Evolutionary conservation across 2,797 vertebrate genomes (phyloP).

Genomic region (Aratinga solstitialis): DNA sequence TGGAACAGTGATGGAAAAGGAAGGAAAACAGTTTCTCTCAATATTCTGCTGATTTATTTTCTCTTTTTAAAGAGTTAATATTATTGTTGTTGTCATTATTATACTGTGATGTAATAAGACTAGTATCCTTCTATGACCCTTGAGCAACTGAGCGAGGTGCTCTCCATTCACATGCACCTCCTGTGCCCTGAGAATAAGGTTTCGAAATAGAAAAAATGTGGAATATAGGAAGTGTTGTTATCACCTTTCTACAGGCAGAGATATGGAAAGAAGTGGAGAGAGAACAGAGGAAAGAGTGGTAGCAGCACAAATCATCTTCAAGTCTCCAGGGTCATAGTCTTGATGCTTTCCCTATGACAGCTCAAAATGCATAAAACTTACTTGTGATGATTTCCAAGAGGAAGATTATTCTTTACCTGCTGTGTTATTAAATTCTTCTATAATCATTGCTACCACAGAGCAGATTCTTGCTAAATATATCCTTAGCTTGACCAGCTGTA

Average conservation of each 20-base stretch:
- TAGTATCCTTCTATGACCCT: not conserved
- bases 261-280: not conserved
- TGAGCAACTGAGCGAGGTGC: not conserved
- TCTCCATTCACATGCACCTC: not conserved
- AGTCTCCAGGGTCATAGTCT: not conserved
- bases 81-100: not conserved
- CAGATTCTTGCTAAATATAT: constrained; percentile 13
- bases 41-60: not conserved
- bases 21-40: not conserved
- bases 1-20: not conserved
- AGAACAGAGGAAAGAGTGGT: not conserved
- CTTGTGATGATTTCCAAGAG: not conserved
- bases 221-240: not conserved
- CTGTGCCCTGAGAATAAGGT: not conserved
- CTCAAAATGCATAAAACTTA: not conserved
- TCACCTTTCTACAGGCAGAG: not conserved
- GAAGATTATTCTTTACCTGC: constrained; percentile 34
- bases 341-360: not conserved
- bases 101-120: not conserved
- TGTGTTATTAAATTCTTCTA: constrained; percentile 16
- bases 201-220: not conserved
- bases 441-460: not conserved
- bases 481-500: not conserved
- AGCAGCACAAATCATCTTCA: not conserved
- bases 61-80: not conserved